Percentiles rank a stretch among this genome's conserved stretches.
Evolutionary conservation across 2,797 vertebrate genomes (phyloP).

Genomic region (Petrocephalus sullivani): DNA sequence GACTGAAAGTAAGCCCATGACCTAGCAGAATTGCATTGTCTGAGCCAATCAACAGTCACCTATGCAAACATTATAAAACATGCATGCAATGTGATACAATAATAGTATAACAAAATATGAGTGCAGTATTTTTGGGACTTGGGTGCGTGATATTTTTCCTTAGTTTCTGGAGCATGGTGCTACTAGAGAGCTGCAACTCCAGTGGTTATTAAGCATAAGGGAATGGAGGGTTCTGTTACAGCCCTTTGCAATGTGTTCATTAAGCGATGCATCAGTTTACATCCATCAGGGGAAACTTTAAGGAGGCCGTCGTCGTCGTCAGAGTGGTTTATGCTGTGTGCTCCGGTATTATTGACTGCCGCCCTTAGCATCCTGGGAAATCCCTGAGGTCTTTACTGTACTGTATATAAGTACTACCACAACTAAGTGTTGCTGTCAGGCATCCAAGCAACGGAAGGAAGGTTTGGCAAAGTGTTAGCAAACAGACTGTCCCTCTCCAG

Average conservation of each 20-base stretch:
- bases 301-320: slow-evolving; percentile 16
- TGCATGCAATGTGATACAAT: background rate
- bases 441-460: background rate
- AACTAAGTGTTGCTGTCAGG: slow-evolving; percentile 22
- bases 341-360: slow-evolving; percentile 28
- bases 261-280: background rate
- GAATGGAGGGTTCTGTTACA: background rate
- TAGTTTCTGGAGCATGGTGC: background rate
- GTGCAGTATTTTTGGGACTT: background rate
- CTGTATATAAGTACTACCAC: slow-evolving; percentile 23
- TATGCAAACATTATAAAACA: background rate
- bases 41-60: background rate
- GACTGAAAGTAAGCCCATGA: background rate
- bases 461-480: background rate
- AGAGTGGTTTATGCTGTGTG: slow-evolving; percentile 27
- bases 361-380: background rate
- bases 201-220: background rate
- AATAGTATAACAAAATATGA: slow-evolving; percentile 1
- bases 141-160: background rate
- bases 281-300: background rate
- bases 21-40: background rate
- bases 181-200: background rate
- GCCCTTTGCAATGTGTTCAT: slow-evolving; percentile 2
- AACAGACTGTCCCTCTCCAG: background rate
- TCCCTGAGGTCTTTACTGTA: slow-evolving; percentile 25